These are phyloP conservation scores for Brachypterus glaber DNA, from an alignment of 2,888 invertebrate genomes.

Conservation along the genomic window DNA sequence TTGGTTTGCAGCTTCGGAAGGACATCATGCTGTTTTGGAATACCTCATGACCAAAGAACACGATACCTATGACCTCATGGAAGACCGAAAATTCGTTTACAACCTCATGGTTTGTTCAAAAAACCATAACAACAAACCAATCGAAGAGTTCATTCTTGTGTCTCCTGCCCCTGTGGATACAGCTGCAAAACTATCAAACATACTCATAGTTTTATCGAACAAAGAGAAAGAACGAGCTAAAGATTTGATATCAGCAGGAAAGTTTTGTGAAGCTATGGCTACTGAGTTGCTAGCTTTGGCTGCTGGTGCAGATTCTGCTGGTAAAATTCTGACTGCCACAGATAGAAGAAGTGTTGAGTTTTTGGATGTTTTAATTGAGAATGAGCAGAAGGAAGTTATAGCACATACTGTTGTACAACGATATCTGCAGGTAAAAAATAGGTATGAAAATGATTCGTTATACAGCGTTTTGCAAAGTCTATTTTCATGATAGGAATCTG, in stretches of 20 bases:
- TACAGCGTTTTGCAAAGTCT: too few relatives aligned
- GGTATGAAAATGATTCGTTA: too few relatives aligned
- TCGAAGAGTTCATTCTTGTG: constrained; percentile 95
- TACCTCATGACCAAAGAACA: constrained; percentile 96
- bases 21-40: constrained; percentile 90
- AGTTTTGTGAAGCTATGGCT: constrained; percentile 96
- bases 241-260: constrained; percentile 90
- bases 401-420: constrained; percentile 96
- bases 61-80: constrained; percentile 94
- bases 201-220: constrained; percentile 76
- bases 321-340: constrained; percentile 86
- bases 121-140: constrained; percentile 89
- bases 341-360: constrained; percentile 92
- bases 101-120: constrained; percentile 98
- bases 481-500: too few relatives aligned
- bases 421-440: constrained; percentile 77
- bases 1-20: constrained; percentile 96
- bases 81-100: constrained; percentile 94
- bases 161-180: constrained; percentile 99
- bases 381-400: constrained; percentile 96
- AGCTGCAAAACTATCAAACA: constrained; percentile 93
- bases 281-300: constrained; percentile 90
- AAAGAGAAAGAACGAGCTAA: constrained; percentile 98
- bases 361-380: constrained; percentile 93
- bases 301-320: constrained; percentile 90